These are phyloP conservation scores for Hemiscyllium ocellatum DNA, from an alignment of 2,113 vertebrate genomes.

Conservation along the genomic window DNA sequence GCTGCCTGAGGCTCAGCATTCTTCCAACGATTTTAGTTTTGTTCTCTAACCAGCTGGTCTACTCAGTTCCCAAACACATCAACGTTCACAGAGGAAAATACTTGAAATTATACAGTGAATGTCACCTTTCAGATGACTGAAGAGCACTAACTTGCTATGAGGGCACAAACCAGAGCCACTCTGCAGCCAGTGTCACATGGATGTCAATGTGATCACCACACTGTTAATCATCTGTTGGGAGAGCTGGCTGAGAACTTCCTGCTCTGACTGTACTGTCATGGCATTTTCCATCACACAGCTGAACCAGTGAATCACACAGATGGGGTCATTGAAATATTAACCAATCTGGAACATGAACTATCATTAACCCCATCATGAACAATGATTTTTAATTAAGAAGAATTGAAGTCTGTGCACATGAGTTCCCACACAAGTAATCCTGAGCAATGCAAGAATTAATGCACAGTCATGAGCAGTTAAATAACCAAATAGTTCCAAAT, in stretches of 20 bases:
- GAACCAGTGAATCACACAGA: neutral
- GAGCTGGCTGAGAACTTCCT: neutral
- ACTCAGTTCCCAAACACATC: neutral
- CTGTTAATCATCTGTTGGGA: neutral
- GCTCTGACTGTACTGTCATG: neutral
- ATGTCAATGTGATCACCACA: neutral
- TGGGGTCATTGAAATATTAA: neutral
- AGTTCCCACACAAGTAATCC: neutral
- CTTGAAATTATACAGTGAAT: neutral
- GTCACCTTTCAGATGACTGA: neutral
- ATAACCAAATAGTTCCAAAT: neutral
- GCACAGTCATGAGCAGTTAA: neutral
- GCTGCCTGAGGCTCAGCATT: neutral
- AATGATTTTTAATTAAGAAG: neutral
- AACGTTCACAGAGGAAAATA: neutral
- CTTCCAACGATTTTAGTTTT: neutral
- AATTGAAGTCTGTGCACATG: neutral
- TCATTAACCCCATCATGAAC: neutral
- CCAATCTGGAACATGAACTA: neutral
- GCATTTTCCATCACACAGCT: neutral
- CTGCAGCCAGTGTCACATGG: neutral
- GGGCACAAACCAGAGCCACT: neutral
- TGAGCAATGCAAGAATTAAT: neutral
- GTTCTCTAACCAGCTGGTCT: neutral
- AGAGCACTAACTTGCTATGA: neutral